Conservation (phyloP, 2,888 invertebrate genomes). For the Tinea semifulvella region DNA sequence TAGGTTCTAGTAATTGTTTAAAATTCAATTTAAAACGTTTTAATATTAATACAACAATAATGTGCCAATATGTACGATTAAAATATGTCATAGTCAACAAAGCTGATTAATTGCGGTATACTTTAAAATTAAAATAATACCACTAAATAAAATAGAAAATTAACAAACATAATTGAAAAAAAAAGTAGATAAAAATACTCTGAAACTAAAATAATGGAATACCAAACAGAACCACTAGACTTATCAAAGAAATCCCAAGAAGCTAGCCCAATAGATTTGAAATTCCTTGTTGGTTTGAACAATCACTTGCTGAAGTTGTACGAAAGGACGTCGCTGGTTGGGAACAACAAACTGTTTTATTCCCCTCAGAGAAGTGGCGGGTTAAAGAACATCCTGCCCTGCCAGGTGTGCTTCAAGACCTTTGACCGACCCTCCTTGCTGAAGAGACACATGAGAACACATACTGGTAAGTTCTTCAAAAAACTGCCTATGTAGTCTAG, state of each 20-base stretch:
- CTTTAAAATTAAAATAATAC: too few species aligned
- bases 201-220: slow-evolving; percentile 29
- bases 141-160: too few species aligned
- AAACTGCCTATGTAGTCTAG: too few species aligned
- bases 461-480: slow-evolving; percentile 69
- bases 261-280: slow-evolving; percentile 37
- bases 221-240: slow-evolving; percentile 52
- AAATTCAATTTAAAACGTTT: too few species aligned
- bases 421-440: slow-evolving; percentile 75
- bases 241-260: slow-evolving; percentile 37
- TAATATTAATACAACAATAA: too few species aligned
- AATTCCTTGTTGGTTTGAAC: slow-evolving; percentile 49
- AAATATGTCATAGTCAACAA: too few species aligned
- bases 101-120: too few species aligned
- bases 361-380: slow-evolving; percentile 24
- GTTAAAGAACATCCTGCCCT: slow-evolving; percentile 52
- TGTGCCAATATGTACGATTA: too few species aligned
- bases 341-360: slow-evolving; percentile 23
- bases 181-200: not conserved
- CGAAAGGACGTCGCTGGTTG: slow-evolving; percentile 39
- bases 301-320: slow-evolving; percentile 48
- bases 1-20: too few species aligned
- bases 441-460: slow-evolving; percentile 73
- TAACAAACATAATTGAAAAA: not conserved
- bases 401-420: slow-evolving; percentile 72